These are phyloP conservation scores for Pseudomyrmex concolor DNA, from an alignment of 1,140 invertebrate species.

Conservation along the genomic window DNA sequence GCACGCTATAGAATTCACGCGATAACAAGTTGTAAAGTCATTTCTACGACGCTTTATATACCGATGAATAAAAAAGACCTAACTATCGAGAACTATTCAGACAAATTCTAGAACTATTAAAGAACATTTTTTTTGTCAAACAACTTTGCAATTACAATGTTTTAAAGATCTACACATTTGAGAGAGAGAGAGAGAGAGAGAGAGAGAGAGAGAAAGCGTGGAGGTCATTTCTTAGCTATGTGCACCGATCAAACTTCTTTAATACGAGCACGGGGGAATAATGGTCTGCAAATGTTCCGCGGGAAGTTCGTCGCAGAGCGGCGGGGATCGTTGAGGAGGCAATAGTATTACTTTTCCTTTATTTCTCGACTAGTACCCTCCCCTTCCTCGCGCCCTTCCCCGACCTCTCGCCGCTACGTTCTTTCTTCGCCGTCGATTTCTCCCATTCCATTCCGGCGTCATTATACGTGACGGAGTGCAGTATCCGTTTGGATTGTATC, in stretches of 20 bases:
- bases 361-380: conserved; percentile 42
- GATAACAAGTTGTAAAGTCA: background rate
- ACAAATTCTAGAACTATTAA: no score
- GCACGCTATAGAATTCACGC: background rate
- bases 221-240: conserved; percentile 1
- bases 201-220: no score
- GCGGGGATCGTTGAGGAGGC: conserved; percentile 59
- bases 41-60: background rate
- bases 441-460: conserved; percentile 44
- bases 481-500: conserved; percentile 61
- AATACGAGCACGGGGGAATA: conserved; percentile 39
- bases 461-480: conserved; percentile 48
- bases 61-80: background rate
- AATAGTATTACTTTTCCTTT: conserved; percentile 68
- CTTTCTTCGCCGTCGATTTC: conserved; percentile 52
- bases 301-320: conserved; percentile 40
- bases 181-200: background rate
- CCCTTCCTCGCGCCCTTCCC: background rate
- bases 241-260: conserved; percentile 16
- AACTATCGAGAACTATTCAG: no score
- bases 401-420: background rate
- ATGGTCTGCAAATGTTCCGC: conserved; percentile 63
- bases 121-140: no score
- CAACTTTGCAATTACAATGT: background rate
- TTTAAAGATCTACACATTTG: background rate